Conservation (phyloP, 1,140 invertebrate species). For the Tetramorium alpestre region DNA sequence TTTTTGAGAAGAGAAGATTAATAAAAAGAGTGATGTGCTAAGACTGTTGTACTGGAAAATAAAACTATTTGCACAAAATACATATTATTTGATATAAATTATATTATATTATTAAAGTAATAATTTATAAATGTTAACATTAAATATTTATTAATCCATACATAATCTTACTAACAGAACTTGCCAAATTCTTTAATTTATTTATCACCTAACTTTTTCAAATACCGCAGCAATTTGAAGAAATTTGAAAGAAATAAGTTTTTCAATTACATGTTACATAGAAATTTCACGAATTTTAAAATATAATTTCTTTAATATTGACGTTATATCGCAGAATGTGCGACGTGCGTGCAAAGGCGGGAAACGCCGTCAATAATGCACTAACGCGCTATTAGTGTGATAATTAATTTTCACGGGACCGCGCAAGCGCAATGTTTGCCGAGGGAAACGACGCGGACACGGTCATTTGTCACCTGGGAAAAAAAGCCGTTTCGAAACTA, state of each 20-base stretch:
- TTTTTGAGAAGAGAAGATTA: not conserved
- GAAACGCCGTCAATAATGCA: not conserved
- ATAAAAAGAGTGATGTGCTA: not conserved
- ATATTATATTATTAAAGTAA: not conserved
- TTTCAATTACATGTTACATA: not conserved
- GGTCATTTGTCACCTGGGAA: conserved; percentile 40
- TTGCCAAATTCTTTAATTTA: not conserved
- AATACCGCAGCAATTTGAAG: not conserved
- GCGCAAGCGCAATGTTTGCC: conserved; percentile 8
- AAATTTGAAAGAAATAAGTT: not conserved
- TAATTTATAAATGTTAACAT: not conserved
- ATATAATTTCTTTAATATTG: not conserved
- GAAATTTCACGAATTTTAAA: not conserved
- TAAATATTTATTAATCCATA: too few species aligned
- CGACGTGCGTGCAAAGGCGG: not conserved
- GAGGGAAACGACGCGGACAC: conserved; percentile 18
- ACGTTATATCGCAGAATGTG: not conserved
- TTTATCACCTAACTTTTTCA: not conserved
- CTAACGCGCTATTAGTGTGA: not conserved
- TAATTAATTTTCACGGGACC: conserved; percentile 35
- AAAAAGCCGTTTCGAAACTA: conserved; percentile 24
- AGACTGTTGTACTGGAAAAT: not conserved
- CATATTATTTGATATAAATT: not conserved
- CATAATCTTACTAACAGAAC: too few species aligned
- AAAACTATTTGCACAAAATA: not conserved